These are phyloP conservation scores for Pseudococcus longispinus DNA, from an alignment of 2,888 invertebrate species.

Conservation along the genomic window DNA sequence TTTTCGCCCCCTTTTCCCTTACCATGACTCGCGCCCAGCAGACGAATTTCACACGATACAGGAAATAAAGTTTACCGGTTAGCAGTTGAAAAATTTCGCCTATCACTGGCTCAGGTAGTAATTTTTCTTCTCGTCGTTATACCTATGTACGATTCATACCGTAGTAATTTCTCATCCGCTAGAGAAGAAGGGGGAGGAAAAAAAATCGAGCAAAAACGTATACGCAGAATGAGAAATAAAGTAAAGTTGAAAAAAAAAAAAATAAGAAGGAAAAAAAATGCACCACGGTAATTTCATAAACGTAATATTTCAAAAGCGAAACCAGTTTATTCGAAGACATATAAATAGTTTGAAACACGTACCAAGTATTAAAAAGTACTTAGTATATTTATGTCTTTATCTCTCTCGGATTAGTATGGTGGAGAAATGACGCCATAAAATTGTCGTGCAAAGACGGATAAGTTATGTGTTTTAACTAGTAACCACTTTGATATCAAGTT, in stretches of 20 bases:
- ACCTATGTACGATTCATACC: not conserved
- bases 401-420: slow-evolving; percentile 49
- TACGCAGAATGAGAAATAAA: not conserved
- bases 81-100: not conserved
- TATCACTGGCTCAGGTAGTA: not conserved
- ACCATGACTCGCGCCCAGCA: no score
- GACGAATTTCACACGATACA: slow-evolving; percentile 4
- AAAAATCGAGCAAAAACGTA: not conserved
- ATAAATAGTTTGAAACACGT: slow-evolving; percentile 52
- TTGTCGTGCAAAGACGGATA: slow-evolving; percentile 55
- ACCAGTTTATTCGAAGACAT: slow-evolving; percentile 55
- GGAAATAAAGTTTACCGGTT: not conserved
- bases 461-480: slow-evolving; percentile 55
- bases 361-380: slow-evolving; percentile 55
- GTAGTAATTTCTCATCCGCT: not conserved
- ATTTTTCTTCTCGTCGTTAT: not conserved
- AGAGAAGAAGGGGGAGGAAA: not conserved
- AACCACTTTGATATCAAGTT: slow-evolving; percentile 56
- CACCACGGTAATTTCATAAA: slow-evolving; percentile 51
- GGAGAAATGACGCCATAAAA: slow-evolving; percentile 54
- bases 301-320: slow-evolving; percentile 54
- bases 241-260: not conserved
- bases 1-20: not conserved
- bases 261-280: not conserved
- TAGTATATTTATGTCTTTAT: slow-evolving; percentile 56